Evolutionary conservation across 2,113 vertebrate species (phyloP).

Genomic region (Acrocephalus arundinaceus): DNA sequence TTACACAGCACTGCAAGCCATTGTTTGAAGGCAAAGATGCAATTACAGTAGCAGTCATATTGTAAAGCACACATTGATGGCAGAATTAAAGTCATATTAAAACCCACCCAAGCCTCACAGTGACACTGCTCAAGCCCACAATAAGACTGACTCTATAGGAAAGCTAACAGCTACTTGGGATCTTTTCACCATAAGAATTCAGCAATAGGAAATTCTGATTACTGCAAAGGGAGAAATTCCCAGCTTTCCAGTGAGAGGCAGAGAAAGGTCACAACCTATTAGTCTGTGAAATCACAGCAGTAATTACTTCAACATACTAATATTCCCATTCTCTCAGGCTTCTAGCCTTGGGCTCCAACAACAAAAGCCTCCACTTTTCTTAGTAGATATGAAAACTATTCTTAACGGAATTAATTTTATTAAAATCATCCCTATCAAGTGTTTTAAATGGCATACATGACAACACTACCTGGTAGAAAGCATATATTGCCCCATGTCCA

Average conservation of each 20-base stretch:
- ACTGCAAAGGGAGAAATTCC: not conserved
- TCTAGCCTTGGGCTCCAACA: not conserved
- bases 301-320: constrained; percentile 30
- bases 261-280: constrained; percentile 1
- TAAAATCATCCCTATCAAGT: not conserved
- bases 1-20: not conserved
- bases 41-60: not conserved
- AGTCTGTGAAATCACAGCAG: constrained; percentile 21
- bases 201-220: not conserved
- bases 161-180: not conserved
- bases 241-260: not conserved
- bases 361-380: not conserved
- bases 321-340: not conserved
- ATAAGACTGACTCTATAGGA: not conserved
- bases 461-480: not conserved
- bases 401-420: not conserved
- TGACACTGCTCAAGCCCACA: not conserved
- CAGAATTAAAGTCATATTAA: not conserved
- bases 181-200: not conserved
- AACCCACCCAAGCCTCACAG: not conserved
- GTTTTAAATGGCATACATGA: not conserved
- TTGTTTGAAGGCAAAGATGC: not conserved
- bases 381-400: not conserved
- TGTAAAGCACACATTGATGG: not conserved
- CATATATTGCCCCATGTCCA: not conserved